A percentile compares a stretch with the other conserved stretches of the same genome.
Conservation (phyloP, 2,797 vertebrate genomes). For the Alectoris magna region DNA sequence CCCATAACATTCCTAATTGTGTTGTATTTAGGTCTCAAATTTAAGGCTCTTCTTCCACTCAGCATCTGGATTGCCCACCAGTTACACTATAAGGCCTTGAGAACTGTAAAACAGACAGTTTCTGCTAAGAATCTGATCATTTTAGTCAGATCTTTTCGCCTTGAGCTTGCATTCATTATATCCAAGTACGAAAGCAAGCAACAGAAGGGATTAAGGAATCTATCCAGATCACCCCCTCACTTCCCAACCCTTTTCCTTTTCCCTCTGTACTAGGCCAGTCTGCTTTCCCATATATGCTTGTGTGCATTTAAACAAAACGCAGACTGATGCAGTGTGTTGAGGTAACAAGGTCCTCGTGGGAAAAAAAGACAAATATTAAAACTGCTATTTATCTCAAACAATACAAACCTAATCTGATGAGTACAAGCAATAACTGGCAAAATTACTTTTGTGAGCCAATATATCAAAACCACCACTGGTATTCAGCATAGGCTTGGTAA, state of each 20-base stretch:
- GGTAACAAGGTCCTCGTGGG: background rate
- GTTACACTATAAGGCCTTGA: conserved; percentile 21
- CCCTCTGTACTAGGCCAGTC: background rate
- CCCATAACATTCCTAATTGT: conserved; percentile 67
- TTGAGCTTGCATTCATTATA: conserved; percentile 43
- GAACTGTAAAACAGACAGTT: conserved; percentile 63
- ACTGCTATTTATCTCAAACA: background rate
- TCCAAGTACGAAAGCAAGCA: conserved; percentile 8
- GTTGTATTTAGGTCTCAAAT: conserved; percentile 36
- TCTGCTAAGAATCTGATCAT: conserved; percentile 18
- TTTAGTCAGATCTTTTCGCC: conserved; percentile 20
- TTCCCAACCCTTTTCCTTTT: background rate
- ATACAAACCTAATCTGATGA: background rate
- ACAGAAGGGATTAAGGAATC: background rate
- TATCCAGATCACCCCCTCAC: background rate
- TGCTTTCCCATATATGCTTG: background rate
- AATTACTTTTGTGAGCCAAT: background rate
- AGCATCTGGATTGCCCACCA: conserved; percentile 55
- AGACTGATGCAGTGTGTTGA: background rate
- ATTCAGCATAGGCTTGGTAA: background rate
- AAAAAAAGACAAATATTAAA: background rate
- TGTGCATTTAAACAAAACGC: background rate
- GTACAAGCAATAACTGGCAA: background rate
- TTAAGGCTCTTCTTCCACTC: background rate
- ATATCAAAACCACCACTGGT: background rate